A percentile compares a stretch with the other conserved stretches of the same genome.
Evolutionary conservation across 2,113 vertebrate genomes (phyloP).

Genomic region (Gopherus evgoodei): DNA sequence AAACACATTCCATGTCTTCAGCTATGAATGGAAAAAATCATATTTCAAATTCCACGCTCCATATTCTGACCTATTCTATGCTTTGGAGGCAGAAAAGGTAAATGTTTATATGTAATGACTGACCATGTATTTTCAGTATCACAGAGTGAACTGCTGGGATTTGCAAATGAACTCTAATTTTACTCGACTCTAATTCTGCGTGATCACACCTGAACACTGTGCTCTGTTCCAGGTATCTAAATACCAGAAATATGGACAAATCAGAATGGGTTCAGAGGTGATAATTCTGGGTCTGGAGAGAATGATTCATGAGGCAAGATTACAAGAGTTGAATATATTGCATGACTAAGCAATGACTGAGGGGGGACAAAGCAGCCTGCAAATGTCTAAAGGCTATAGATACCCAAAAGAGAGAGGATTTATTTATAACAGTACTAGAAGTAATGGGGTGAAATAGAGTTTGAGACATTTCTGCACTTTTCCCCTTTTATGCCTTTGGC

Average conservation of each 20-base stretch:
- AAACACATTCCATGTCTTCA: conserved; percentile 73
- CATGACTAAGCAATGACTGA: neutral
- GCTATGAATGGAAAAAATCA: conserved; percentile 81
- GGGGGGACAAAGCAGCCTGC: neutral
- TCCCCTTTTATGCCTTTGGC: neutral
- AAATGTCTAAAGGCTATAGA: neutral
- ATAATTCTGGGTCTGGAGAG: neutral
- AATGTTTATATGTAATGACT: accelerated
- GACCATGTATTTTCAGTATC: accelerated
- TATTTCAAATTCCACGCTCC: conserved; percentile 83
- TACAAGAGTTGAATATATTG: neutral
- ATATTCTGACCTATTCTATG: conserved; percentile 77
- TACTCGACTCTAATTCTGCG: neutral
- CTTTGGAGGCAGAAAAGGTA: conserved; percentile 83
- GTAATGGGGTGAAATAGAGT: neutral
- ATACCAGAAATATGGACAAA: neutral
- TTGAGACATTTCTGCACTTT: neutral
- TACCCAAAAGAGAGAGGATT: neutral
- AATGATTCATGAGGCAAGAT: neutral
- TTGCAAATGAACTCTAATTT: neutral
- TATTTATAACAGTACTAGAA: neutral
- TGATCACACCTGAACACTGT: neutral
- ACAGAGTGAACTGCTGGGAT: neutral
- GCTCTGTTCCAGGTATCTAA: neutral
- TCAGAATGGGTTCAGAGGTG: neutral